phyloP scores from a whole-genome alignment of 2,113 vertebrate genomes.

The Telmatochromis sp. region DNA sequence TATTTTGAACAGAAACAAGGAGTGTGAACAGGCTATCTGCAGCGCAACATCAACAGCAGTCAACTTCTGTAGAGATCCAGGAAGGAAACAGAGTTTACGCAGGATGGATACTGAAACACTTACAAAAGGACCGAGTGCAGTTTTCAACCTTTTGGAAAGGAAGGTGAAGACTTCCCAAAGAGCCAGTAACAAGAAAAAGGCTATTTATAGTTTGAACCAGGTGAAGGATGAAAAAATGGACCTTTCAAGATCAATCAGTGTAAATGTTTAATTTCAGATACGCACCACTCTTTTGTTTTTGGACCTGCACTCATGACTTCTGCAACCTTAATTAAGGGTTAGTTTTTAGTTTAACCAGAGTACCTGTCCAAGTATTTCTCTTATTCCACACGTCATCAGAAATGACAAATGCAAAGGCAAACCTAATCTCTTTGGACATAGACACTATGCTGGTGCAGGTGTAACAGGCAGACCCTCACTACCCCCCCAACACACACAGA shows the following conservation, averaged over 20 bases:
- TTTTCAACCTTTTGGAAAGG: background rate
- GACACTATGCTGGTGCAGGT: background rate
- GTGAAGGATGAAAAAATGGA: background rate
- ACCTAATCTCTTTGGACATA: background rate
- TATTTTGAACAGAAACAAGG: background rate
- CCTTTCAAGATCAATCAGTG: background rate
- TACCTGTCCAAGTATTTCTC: background rate
- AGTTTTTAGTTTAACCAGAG: background rate
- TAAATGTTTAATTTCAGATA: background rate
- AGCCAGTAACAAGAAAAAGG: background rate
- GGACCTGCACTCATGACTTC: background rate
- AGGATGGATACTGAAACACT: background rate
- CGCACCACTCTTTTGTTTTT: background rate
- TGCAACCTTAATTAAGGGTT: background rate
- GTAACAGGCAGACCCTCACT: background rate
- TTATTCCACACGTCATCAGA: background rate
- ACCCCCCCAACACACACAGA: background rate
- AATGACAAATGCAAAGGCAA: background rate
- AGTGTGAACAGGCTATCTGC: background rate
- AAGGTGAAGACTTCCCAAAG: background rate
- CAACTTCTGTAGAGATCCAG: background rate
- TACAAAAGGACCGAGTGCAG: background rate
- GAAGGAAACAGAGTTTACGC: background rate
- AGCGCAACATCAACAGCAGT: background rate
- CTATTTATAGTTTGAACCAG: background rate